Evolutionary conservation across 2,797 vertebrate species (phyloP), one percentile per base, ranked within the genome.

Genomic region (Streptopelia turtur): DNA sequence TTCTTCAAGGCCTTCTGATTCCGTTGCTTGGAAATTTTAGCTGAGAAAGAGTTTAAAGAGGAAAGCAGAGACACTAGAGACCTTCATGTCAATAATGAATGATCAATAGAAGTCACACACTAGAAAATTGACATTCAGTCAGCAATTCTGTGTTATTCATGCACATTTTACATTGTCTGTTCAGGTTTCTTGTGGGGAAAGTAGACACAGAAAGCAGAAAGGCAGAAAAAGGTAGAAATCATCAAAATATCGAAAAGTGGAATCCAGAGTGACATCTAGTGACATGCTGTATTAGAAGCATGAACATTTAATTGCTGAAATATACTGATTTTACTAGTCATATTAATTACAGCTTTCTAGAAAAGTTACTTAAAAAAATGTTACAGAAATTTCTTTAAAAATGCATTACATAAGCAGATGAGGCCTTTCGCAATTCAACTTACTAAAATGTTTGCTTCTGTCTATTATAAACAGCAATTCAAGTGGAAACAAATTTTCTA

Each of bases 31-130:
- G 95, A 98, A 97, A 97, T 97, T 98, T 98, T 97, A 98, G 97
- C 98, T 97, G 97, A 98, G 97, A 97, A 97, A 84, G 96, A 97
- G 95, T 95, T 97, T 97, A 97, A 97, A 96, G 96, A 97, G 95
- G 97, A 98, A 98, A 97, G 96, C 96, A 96, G 94, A 98, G 96
- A 96, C 95, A 35, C 97, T 92, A 61, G 98, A 98, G 98, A 98
- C 97, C 97, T 98, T 98, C 96, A 97, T 98, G 98, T 98, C 98
- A 98, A 98, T 98, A 98, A 97, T 94, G 97, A 98, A 97, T 97
- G 97, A 98, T 98, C 98, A 98, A 98, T 98, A 98, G 97, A 97
- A 98, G 98, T 97, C 97, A 97, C 96, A 98, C 94, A 75, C 97
- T 96, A 69, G 83, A 98, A 98, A 98, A 98, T 94, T 98, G 98